Conservation (phyloP, 1,140 invertebrate genomes). For the Atta cephalotes region DNA sequence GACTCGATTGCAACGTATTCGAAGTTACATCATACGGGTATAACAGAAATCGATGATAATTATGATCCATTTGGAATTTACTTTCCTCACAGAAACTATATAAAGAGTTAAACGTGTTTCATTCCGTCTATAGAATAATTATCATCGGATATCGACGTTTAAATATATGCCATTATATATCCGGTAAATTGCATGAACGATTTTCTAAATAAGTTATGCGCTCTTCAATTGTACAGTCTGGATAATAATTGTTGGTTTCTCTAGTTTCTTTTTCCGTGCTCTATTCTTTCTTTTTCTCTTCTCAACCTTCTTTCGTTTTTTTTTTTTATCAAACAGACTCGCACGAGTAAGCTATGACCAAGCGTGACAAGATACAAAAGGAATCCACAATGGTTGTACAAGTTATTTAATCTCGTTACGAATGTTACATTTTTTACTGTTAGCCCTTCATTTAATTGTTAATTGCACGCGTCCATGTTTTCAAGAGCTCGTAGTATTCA, state of each 20-base stretch:
- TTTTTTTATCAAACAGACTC: not conserved
- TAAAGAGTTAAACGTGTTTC: conserved; percentile 31
- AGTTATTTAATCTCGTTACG: conserved; percentile 51
- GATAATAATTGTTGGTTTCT: conserved; percentile 19
- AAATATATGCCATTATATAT: conserved; percentile 31
- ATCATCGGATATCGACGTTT: conserved; percentile 29
- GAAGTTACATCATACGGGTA: not conserved
- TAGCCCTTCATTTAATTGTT: not conserved
- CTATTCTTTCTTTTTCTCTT: not conserved
- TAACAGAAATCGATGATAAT: conserved; percentile 56
- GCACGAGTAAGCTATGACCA: not conserved
- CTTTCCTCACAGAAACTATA: not conserved
- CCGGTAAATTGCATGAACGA: conserved; percentile 23
- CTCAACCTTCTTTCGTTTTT: not conserved
- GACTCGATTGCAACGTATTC: not conserved
- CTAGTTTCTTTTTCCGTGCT: not conserved
- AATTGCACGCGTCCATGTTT: conserved; percentile 9
- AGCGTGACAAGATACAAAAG: conserved; percentile 21
- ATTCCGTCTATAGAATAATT: conserved; percentile 43
- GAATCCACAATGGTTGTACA: conserved; percentile 28
- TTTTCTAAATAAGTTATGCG: conserved; percentile 4
- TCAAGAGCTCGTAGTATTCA: not conserved
- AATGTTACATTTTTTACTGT: conserved; percentile 4
- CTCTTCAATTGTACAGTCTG: conserved; percentile 19
- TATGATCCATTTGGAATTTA: conserved; percentile 40